These are phyloP conservation scores for Chirona hameri DNA, from an alignment of 2,888 invertebrate species.

Conservation along the genomic window DNA sequence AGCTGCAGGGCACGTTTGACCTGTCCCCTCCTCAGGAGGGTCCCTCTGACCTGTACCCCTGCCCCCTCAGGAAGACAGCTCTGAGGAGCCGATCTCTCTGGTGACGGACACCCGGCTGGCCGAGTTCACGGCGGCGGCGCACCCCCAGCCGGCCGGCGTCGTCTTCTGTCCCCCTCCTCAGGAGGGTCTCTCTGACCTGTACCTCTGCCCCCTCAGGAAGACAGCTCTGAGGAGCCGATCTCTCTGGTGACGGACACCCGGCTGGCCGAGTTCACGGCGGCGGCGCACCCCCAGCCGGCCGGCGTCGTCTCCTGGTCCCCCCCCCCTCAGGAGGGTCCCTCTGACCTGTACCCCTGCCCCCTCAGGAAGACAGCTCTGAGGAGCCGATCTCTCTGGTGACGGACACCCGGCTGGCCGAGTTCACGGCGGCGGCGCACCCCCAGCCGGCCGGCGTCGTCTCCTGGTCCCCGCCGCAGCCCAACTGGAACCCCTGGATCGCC, in stretches of 20 bases:
- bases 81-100: constrained; percentile 52
- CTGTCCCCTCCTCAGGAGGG: too few relatives aligned
- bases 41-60: neutral
- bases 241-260: too few relatives aligned
- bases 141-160: too few relatives aligned
- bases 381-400: constrained; percentile 55
- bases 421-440: constrained; percentile 55
- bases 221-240: too few relatives aligned
- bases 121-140: constrained; percentile 58
- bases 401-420: constrained; percentile 58
- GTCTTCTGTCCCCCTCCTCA: too few relatives aligned
- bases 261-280: constrained; percentile 55
- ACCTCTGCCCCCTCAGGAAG: too few relatives aligned
- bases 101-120: constrained; percentile 56
- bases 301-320: too few relatives aligned
- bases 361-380: constrained; percentile 33
- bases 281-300: too few relatives aligned
- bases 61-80: neutral
- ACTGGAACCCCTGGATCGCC: constrained; percentile 97
- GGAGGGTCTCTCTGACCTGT: too few relatives aligned
- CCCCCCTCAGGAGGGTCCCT: too few relatives aligned
- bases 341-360: neutral
- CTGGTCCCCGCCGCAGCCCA: constrained; percentile 92
- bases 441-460: constrained; percentile 72
- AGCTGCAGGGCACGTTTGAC: too few relatives aligned